Evolutionary conservation across 2,113 vertebrate genomes (phyloP).

Genomic region (Malurus elegans): DNA sequence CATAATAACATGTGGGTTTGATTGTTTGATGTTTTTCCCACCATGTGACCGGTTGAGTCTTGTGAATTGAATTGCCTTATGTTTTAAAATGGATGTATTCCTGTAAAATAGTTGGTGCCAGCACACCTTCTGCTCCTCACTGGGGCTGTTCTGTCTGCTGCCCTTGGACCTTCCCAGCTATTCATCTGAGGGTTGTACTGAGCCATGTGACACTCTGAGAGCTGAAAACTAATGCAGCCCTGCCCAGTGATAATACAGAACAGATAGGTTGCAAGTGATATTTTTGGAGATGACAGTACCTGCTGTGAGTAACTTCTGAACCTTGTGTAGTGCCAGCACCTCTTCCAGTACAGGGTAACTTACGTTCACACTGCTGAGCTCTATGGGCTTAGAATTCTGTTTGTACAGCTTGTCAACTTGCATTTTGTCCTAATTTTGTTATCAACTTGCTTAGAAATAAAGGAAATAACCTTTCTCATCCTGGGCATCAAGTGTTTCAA

Average conservation of each 20-base stretch:
- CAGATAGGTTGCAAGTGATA: neutral
- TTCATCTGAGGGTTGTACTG: neutral
- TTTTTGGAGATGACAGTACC: neutral
- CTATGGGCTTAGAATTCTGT: neutral
- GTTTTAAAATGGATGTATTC: neutral
- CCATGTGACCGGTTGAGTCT: neutral
- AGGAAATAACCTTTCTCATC: neutral
- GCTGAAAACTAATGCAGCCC: neutral
- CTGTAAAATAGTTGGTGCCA: neutral
- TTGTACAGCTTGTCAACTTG: neutral
- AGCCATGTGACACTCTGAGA: neutral
- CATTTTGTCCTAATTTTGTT: neutral
- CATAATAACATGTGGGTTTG: neutral
- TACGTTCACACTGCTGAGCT: fast-evolving
- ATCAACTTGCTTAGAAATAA: neutral
- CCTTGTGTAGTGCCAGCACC: neutral
- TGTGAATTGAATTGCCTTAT: neutral
- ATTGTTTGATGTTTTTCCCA: neutral
- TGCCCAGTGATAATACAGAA: neutral
- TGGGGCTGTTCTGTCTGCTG: neutral
- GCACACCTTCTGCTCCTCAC: neutral
- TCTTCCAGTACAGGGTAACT: neutral
- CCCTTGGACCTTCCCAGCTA: neutral
- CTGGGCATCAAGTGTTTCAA: neutral
- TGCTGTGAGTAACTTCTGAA: neutral